Evolutionary conservation across 2,888 invertebrate species (phyloP), one percentile per base, ranked within the genome.

Genomic region (Marronus borbonicus): DNA sequence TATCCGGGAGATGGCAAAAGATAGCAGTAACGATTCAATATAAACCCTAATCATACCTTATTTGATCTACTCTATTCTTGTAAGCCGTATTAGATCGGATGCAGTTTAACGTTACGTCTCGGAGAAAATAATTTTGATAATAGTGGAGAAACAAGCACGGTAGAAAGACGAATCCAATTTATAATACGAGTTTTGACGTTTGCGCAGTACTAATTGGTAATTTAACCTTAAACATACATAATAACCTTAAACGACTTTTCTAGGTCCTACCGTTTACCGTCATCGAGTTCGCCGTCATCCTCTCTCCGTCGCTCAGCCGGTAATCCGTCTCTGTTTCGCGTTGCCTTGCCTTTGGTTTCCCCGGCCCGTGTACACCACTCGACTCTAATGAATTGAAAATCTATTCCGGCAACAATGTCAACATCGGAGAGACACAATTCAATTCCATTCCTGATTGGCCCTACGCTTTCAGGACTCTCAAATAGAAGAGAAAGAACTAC

Each of bases 321-420:
- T 36, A 44, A 44, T 44, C 44, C 44, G 44, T 44, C 44, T 58
- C 55, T n/a, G 20, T 20, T 58, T 5, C 20, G 55, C 20, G 8
- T 20, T 58, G 20, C 68, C 28, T 55, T 44, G 66, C 24, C 31
- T 24, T 75, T 44, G 79, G 80, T 81, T 80, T 79, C 80, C 44
- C 64, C 69, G 31, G 24, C 60, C 44, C 70, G 58, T 52, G 60
- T 58, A 58, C 60, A 70, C 69, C 60, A 52, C 70, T 64, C 77
- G 68, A 62, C 78, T 79, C 86, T 88, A 88, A 88, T 88, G 88
- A 88, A 88, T 88, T 87, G 88, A 87, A 88, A 87, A 86, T 86
- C 86, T 86, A 86, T 87, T 87, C 87, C 85, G 84, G 84, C 85
- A 86, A 87, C 87, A 88, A 86, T 88, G 88, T 88, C 88, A 88